Conservation (phyloP, 2,113 vertebrate genomes). For the Potamarius usumacintae region DNA sequence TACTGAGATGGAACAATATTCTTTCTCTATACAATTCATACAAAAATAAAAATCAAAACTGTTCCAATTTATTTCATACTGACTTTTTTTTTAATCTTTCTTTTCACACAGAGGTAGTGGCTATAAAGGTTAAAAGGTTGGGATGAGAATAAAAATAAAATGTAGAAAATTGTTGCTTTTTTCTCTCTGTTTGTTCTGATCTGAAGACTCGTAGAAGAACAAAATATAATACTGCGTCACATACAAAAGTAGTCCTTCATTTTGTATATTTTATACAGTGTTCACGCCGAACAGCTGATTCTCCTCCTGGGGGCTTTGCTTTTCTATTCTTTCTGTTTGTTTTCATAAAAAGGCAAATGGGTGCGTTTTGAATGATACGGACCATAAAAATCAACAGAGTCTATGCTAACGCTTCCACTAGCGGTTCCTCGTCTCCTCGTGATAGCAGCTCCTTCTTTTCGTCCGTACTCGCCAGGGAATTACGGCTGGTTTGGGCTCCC, state of each 20-base stretch:
- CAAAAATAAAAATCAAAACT: constrained; percentile 79
- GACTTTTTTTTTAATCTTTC: constrained; percentile 70
- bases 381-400: constrained; percentile 47
- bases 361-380: constrained; percentile 58
- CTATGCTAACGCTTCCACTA: constrained; percentile 88
- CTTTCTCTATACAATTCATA: constrained; percentile 78
- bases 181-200: constrained; percentile 53
- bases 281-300: constrained; percentile 70
- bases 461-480: constrained; percentile 95
- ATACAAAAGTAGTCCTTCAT: constrained; percentile 99
- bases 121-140: constrained; percentile 72
- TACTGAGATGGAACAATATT: constrained; percentile 73
- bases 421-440: constrained; percentile 85
- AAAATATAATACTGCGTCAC: constrained; percentile 97
- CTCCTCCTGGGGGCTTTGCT: constrained; percentile 48
- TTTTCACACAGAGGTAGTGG: constrained; percentile 78
- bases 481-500: constrained; percentile 91
- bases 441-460: constrained; percentile 95
- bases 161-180: constrained; percentile 73
- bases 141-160: constrained; percentile 69
- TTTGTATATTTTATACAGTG: constrained; percentile 97
- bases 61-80: constrained; percentile 66
- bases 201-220: constrained; percentile 75
- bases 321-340: constrained; percentile 52
- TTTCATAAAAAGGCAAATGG: constrained; percentile 70